Conservation (phyloP, 2,888 invertebrate genomes). For the Metallyticus violacea region DNA sequence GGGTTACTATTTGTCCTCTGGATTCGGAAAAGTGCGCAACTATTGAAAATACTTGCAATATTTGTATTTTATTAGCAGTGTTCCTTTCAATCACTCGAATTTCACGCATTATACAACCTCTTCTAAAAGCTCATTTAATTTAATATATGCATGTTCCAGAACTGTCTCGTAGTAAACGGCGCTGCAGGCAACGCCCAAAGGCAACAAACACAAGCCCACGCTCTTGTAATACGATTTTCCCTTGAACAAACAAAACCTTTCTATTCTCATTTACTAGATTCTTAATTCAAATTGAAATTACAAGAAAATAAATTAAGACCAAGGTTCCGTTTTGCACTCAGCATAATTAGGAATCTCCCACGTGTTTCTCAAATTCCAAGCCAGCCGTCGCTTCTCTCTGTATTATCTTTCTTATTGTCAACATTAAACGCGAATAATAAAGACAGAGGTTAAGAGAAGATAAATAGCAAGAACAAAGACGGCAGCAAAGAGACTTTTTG, state of each 20-base stretch:
- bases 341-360: background rate
- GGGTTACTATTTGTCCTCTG: no score
- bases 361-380: background rate
- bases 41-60: no score
- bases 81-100: no score
- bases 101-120: background rate
- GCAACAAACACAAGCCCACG: background rate
- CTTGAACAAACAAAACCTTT: background rate
- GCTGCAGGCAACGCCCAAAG: background rate
- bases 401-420: background rate
- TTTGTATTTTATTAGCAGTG: no score
- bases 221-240: background rate
- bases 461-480: slow-evolving; percentile 19
- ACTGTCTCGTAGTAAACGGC: background rate
- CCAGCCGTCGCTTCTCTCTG: background rate
- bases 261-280: background rate
- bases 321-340: slow-evolving; percentile 8
- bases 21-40: no score
- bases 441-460: slow-evolving; percentile 4
- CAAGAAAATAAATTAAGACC: background rate
- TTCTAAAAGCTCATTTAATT: background rate
- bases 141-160: background rate
- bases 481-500: slow-evolving; percentile 22
- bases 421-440: slow-evolving; percentile 9
- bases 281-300: background rate